phyloP scores from a whole-genome alignment of 2,888 invertebrate genomes.

The Adelognathus sp. region DNA sequence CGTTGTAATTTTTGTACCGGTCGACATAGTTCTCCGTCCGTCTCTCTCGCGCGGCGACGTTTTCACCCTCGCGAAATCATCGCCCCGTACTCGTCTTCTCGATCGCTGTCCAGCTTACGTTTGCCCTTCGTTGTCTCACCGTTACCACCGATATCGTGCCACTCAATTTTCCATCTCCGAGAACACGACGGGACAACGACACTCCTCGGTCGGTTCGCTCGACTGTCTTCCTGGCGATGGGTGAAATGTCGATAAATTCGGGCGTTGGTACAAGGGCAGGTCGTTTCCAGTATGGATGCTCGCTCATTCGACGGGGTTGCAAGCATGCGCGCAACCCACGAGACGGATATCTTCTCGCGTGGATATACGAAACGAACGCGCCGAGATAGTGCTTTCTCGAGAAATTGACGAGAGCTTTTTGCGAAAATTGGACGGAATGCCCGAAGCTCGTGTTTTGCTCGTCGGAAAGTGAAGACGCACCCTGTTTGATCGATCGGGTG shows the following conservation, averaged over 20 bases:
- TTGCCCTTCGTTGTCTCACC: constrained; percentile 35
- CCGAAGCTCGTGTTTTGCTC: neutral
- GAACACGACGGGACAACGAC: neutral
- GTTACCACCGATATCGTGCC: constrained; percentile 30
- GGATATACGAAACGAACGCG: no score
- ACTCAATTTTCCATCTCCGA: constrained; percentile 35
- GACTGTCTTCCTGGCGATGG: constrained; percentile 45
- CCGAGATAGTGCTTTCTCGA: neutral
- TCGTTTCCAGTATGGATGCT: constrained; percentile 36
- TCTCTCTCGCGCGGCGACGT: constrained; percentile 27
- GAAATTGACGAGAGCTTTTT: no score
- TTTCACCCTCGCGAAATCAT: neutral
- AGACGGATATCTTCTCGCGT: neutral
- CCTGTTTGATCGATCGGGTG: no score
- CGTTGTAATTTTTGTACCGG: constrained; percentile 63
- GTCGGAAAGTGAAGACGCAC: no score
- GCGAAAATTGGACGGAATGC: neutral
- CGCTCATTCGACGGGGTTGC: constrained; percentile 7
- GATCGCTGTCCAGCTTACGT: neutral
- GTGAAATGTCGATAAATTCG: constrained; percentile 78
- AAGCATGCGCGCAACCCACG: constrained; percentile 46
- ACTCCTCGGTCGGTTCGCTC: constrained; percentile 12
- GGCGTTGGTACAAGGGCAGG: constrained; percentile 70
- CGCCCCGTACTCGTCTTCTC: neutral
- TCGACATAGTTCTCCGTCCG: constrained; percentile 45